phyloP scores from a whole-genome alignment of 2,888 invertebrate species.

The Pantelozetes paolii region DNA sequence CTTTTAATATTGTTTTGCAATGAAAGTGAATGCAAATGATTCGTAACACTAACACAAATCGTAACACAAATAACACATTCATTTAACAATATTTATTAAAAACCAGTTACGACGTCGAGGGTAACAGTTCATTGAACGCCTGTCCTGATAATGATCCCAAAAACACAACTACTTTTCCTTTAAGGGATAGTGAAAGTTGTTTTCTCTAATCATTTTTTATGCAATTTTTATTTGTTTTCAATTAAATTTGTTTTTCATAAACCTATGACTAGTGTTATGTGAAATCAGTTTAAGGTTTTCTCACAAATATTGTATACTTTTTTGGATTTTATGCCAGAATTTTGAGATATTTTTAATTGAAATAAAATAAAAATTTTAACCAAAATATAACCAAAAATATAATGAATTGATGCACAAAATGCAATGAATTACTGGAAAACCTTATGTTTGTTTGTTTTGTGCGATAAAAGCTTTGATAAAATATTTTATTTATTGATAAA shows the following conservation, averaged over 20 bases:
- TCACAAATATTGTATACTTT: no score
- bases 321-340: no score
- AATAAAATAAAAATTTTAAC: no score
- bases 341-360: no score
- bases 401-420: no score
- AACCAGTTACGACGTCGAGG: constrained; percentile 26
- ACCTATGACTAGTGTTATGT: no score
- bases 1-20: constrained; percentile 28
- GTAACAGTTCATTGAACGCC: constrained; percentile 34
- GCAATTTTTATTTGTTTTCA: neutral
- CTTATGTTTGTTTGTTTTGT: no score
- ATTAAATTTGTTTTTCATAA: neutral
- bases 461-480: neutral
- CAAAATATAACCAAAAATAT: no score
- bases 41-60: constrained; percentile 27
- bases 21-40: constrained; percentile 24
- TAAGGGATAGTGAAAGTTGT: constrained; percentile 24
- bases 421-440: no score
- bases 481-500: neutral
- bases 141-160: constrained; percentile 37
- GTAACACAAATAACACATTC: constrained; percentile 8
- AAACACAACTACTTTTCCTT: constrained; percentile 26
- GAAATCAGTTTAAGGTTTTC: no score
- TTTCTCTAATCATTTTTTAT: neutral
- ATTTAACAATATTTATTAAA: constrained; percentile 27